Percentiles rank a stretch among this genome's conserved stretches.
Evolutionary conservation across 1,140 invertebrate genomes (phyloP).

Genomic region (Intoshia linei): DNA sequence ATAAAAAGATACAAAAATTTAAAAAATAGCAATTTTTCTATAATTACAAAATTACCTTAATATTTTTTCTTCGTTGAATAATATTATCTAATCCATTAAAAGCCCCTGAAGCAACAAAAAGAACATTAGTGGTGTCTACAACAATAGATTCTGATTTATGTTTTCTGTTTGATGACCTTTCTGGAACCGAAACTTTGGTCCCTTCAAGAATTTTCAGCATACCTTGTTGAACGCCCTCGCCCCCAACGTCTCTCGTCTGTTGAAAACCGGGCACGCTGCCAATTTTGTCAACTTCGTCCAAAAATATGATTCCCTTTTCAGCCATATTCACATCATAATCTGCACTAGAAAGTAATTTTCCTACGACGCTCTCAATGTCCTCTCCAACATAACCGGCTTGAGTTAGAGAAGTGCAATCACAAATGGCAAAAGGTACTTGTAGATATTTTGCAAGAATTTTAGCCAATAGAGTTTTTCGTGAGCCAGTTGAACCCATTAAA

Average conservation of each 20-base stretch:
- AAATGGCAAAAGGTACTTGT: constrained; percentile 5
- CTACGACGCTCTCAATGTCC: constrained; percentile 3
- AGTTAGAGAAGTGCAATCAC: constrained; percentile 4
- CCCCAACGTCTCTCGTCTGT: constrained; percentile 71
- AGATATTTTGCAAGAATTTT: constrained; percentile 1
- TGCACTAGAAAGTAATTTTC: constrained; percentile 1
- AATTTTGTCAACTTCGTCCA: constrained; percentile 97
- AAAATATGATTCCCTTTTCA: constrained; percentile 47
- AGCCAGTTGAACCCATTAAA: constrained; percentile 3
- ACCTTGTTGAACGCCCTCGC: constrained; percentile 75
- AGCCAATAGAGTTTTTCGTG: constrained; percentile 3
- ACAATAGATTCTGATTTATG: constrained; percentile 64
- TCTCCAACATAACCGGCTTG: constrained; percentile 5
- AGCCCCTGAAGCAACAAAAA: constrained; percentile 91
- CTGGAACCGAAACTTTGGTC: constrained; percentile 83
- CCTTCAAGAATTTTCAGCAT: constrained; percentile 64
- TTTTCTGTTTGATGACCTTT: constrained; percentile 32
- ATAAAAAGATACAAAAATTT: too few relatives aligned
- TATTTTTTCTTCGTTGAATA: constrained; percentile 56
- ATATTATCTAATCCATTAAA: constrained; percentile 79
- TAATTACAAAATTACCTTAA: constrained; percentile 44
- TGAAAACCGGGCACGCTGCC: constrained; percentile 86
- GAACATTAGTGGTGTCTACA: constrained; percentile 87
- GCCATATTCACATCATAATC: constrained; percentile 3
- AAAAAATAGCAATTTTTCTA: too few relatives aligned